phyloP scores from a whole-genome alignment of 2,797 vertebrate species.

The Eutrigla gurnardus region DNA sequence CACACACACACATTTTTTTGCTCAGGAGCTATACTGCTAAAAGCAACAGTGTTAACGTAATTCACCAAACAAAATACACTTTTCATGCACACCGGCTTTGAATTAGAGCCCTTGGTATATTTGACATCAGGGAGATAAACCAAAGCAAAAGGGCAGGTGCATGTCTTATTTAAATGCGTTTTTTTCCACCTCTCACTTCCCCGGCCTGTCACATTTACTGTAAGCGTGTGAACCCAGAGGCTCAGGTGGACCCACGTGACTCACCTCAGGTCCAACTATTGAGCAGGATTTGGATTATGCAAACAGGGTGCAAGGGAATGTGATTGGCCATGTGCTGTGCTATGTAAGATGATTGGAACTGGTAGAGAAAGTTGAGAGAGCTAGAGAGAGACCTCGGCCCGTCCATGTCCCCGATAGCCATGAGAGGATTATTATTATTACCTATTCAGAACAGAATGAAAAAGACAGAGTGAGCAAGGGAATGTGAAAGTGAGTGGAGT shows the following conservation, averaged over 20 bases:
- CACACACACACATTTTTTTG: constrained; percentile 18
- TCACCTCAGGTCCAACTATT: constrained; percentile 43
- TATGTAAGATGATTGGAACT: constrained; percentile 28
- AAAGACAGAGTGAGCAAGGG: constrained; percentile 23
- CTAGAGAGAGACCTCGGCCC: constrained; percentile 15
- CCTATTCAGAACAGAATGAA: constrained; percentile 12
- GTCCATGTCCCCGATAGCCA: constrained; percentile 30
- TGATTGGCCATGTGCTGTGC: constrained; percentile 35
- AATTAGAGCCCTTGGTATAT: constrained; percentile 10
- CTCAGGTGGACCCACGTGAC: constrained; percentile 62
- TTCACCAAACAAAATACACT: constrained; percentile 24
- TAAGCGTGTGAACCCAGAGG: constrained; percentile 24
- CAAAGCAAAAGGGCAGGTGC: background rate
- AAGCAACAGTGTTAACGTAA: constrained; percentile 22
- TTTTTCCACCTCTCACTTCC: constrained; percentile 35
- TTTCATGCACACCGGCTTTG: constrained; percentile 9
- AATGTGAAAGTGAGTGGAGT: constrained; percentile 18
- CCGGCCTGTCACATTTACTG: constrained; percentile 18
- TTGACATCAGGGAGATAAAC: background rate
- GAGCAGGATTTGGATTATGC: constrained; percentile 74
- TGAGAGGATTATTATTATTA: constrained; percentile 22
- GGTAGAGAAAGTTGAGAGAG: background rate
- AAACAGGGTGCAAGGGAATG: constrained; percentile 54
- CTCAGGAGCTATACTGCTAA: background rate
- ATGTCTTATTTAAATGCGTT: background rate